A percentile compares a stretch with the other conserved stretches of the same genome.
Conservation (phyloP, 2,888 invertebrate genomes). For the Ichneumoninae sp. region DNA sequence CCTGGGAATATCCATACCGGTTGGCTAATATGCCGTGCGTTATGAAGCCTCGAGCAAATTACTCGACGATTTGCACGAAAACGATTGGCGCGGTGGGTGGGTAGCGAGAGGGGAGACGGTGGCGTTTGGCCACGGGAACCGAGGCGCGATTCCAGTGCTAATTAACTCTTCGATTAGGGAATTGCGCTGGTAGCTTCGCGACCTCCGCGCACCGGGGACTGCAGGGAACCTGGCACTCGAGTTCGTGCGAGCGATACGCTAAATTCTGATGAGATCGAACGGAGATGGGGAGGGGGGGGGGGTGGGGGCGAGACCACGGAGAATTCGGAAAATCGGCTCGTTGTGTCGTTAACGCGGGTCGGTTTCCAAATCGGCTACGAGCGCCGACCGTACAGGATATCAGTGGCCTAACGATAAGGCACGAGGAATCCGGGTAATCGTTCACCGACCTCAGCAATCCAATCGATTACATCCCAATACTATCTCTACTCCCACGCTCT, state of each 20-base stretch:
- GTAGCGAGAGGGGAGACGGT: constrained; percentile 54
- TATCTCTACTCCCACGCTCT: neutral
- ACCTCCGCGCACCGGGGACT: constrained; percentile 53
- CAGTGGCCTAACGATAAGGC: neutral
- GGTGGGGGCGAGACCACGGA: constrained; percentile 32
- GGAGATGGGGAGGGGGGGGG: neutral
- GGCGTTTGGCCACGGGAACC: constrained; percentile 4
- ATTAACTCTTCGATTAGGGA: constrained; percentile 73
- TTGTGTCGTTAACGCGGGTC: constrained; percentile 50
- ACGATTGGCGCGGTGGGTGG: constrained; percentile 72
- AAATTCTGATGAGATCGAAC: constrained; percentile 46
- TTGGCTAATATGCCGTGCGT: constrained; percentile 50
- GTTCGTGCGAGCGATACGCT: constrained; percentile 30
- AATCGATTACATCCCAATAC: constrained; percentile 32
- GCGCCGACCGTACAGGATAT: neutral
- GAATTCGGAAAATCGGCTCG: constrained; percentile 64
- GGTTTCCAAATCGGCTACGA: constrained; percentile 54
- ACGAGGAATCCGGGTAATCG: constrained; percentile 7
- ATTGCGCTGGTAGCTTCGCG: constrained; percentile 57
- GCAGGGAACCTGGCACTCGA: constrained; percentile 32
- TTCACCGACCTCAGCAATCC: constrained; percentile 31
- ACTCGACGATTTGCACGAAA: constrained; percentile 69
- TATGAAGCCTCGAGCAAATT: constrained; percentile 70
- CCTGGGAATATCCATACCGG: constrained; percentile 26
- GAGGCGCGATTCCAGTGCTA: constrained; percentile 66